Percentiles rank a stretch among this genome's conserved stretches.
Evolutionary conservation across 2,888 invertebrate species (phyloP).

Genomic region (Morpho deidamia): DNA sequence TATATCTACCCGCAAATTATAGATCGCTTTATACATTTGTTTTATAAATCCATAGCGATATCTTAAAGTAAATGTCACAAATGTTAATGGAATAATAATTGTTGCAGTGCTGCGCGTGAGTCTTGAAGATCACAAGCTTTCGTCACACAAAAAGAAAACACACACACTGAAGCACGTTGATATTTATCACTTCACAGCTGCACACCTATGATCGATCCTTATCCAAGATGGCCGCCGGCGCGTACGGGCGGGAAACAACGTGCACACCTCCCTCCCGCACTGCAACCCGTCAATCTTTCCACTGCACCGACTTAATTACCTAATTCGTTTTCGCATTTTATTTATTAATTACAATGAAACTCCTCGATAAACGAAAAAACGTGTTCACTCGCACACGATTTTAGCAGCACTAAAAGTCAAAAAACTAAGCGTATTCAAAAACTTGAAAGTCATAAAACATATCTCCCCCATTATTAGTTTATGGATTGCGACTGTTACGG

Average conservation of each 20-base stretch:
- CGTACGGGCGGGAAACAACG: slow-evolving; percentile 62
- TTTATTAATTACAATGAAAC: slow-evolving; percentile 13
- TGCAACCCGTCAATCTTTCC: slow-evolving; percentile 48
- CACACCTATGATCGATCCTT: slow-evolving; percentile 73
- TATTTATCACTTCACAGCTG: slow-evolving; percentile 73
- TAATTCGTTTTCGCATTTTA: slow-evolving; percentile 3
- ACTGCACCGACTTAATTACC: slow-evolving; percentile 13
- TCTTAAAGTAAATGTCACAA: no score
- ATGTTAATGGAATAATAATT: slow-evolving; percentile 1
- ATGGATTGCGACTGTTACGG: slow-evolving; percentile 69
- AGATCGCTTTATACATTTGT: no score
- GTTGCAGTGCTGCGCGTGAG: slow-evolving; percentile 12
- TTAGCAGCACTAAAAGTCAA: slow-evolving; percentile 66
- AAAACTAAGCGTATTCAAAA: slow-evolving; percentile 68
- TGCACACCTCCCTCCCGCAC: slow-evolving; percentile 59
- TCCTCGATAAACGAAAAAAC: slow-evolving; percentile 34
- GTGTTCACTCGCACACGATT: slow-evolving; percentile 59
- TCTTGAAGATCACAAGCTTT: slow-evolving; percentile 11
- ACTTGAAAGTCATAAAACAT: slow-evolving; percentile 74
- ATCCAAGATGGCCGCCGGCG: slow-evolving; percentile 74
- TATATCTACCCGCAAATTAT: no score
- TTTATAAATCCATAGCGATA: no score
- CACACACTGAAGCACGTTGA: slow-evolving; percentile 42
- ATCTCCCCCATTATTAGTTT: slow-evolving; percentile 78
- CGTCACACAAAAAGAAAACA: slow-evolving; percentile 39